Conservation (phyloP, 2,113 vertebrate genomes). For the Columba livia region DNA sequence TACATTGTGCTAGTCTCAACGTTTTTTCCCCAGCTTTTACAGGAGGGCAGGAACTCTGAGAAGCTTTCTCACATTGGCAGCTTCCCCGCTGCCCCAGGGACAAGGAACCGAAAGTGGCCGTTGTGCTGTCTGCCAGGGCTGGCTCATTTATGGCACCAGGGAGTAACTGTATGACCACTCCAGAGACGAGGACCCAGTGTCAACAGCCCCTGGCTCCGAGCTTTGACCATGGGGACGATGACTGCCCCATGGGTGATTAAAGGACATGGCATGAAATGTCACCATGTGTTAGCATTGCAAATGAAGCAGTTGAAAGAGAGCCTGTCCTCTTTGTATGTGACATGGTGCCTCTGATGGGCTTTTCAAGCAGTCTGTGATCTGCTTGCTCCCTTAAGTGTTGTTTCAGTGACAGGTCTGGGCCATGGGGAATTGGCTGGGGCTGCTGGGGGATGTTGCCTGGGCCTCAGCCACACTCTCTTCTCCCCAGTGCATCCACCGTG, state of each 20-base stretch:
- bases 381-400: fast-evolving
- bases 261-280: background rate
- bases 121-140: background rate
- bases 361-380: background rate
- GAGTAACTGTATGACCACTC: background rate
- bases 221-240: background rate
- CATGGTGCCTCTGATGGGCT: background rate
- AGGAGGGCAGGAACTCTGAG: background rate
- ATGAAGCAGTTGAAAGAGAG: background rate
- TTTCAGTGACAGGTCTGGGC: background rate
- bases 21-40: background rate
- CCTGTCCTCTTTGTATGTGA: fast-evolving
- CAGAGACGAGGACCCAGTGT: background rate
- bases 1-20: background rate
- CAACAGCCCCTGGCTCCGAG: background rate
- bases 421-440: background rate
- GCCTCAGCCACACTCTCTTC: background rate
- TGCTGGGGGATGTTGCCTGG: background rate
- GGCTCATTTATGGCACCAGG: background rate
- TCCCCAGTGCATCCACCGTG: slow-evolving; percentile 95
- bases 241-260: background rate
- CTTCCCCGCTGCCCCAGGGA: background rate
- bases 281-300: background rate
- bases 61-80: background rate
- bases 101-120: slow-evolving; percentile 45